Conservation (phyloP, 2,888 invertebrate species). For the Lochmaea capreae region DNA sequence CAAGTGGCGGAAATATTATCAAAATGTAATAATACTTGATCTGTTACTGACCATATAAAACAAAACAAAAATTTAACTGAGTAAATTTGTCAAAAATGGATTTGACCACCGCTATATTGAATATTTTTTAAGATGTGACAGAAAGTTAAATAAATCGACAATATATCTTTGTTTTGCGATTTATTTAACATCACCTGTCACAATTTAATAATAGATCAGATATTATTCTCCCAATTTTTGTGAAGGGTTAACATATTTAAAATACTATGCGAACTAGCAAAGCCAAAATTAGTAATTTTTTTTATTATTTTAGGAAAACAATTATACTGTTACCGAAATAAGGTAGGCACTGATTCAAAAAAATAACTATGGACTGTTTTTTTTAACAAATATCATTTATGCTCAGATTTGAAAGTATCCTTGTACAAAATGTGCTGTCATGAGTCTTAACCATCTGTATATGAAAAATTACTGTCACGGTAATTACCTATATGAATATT, state of each 20-base stretch:
- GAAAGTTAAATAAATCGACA: too few species aligned
- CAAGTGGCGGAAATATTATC: too few species aligned
- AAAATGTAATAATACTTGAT: too few species aligned
- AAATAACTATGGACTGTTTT: not conserved
- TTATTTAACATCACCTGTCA: too few species aligned
- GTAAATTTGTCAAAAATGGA: too few species aligned
- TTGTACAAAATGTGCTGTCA: not conserved
- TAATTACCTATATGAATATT: not conserved
- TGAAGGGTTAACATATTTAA: not conserved
- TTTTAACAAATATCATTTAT: not conserved
- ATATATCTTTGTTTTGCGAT: too few species aligned
- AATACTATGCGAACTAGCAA: not conserved
- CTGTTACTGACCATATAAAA: too few species aligned
- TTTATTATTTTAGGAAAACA: constrained; percentile 3
- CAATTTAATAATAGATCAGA: not conserved
- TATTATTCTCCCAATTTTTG: not conserved
- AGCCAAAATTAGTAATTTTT: not conserved
- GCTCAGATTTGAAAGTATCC: not conserved
- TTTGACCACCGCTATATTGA: too few species aligned
- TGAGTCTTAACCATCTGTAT: not conserved
- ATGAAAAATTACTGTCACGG: not conserved
- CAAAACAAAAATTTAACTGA: too few species aligned
- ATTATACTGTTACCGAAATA: not conserved
- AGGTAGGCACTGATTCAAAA: not conserved
- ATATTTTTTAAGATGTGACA: too few species aligned